Evolutionary conservation across 2,797 vertebrate species (phyloP).

Genomic region (Cetoscarus ocellatus): DNA sequence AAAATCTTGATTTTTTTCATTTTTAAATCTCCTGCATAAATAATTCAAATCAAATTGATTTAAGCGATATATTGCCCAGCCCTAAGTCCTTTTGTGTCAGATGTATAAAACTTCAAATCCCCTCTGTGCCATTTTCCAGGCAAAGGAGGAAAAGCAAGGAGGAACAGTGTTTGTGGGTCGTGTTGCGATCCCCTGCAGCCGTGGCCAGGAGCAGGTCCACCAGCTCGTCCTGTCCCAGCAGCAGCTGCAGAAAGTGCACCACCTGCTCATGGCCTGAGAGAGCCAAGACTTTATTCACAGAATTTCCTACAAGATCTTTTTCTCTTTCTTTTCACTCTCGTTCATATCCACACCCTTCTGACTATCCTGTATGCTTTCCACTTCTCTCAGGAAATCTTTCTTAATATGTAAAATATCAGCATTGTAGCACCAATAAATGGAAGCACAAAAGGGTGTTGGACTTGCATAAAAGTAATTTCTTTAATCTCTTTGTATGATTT

Average conservation of each 20-base stretch:
- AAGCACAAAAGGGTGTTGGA: constrained; percentile 11
- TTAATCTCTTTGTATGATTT: no score
- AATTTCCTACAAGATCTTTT: constrained; percentile 18
- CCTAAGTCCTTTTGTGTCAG: not conserved
- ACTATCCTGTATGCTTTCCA: constrained; percentile 17
- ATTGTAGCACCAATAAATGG: constrained; percentile 39
- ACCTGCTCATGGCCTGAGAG: constrained; percentile 83
- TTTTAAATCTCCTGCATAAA: no score
- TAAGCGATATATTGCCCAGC: no score
- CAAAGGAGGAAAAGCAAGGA: constrained; percentile 87
- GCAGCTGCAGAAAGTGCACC: constrained; percentile 88
- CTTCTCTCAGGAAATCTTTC: constrained; percentile 58
- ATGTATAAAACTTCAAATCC: not conserved
- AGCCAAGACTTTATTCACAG: constrained; percentile 1
- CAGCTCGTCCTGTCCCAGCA: constrained; percentile 88
- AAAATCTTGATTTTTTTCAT: not conserved
- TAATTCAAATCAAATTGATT: no score
- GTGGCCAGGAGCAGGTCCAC: constrained; percentile 89
- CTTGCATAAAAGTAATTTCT: no score
- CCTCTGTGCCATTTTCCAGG: constrained; percentile 57
- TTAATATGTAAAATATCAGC: constrained; percentile 19
- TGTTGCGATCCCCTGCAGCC: constrained; percentile 88
- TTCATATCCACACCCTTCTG: no score
- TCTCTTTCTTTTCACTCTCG: constrained; percentile 21
- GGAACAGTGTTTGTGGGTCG: constrained; percentile 88